Evolutionary conservation across 1,140 invertebrate species (phyloP), one percentile per base, ranked within the genome.

Genomic region (Drosophila azteca): DNA sequence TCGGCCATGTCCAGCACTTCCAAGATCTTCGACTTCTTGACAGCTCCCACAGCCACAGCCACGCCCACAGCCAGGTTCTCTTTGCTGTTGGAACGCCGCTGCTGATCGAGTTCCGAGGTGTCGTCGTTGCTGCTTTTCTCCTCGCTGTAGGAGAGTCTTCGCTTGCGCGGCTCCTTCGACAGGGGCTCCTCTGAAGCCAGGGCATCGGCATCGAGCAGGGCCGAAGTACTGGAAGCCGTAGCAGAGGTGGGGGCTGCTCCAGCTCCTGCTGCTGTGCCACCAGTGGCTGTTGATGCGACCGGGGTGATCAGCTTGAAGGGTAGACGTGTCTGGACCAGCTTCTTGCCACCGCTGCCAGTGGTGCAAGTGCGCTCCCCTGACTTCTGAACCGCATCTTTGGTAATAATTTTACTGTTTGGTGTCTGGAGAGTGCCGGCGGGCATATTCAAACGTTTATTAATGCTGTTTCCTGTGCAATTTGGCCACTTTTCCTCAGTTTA

Each of bases 311-410:
- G 57, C 62, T 91, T 91, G 17, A 92, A 92, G 1, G 91, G 91
- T 39, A 92, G 68, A 43, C 91, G 83, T 26, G 92, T 92, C 59
- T 92, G 92, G 6, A 92, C 91, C 6, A 92, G 67, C 52, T 92
- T 92, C 43, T 91, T 92, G 53, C 80, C 85, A 52, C 75, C 74
- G 70, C 83, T 90, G 15, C 48, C 45, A 11, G 55, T 82, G 13
- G 59, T 90, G 15, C 48, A 46, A 11, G 55, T 83, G 9, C 62
- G 68, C 11, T 82, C 79, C 1, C 64, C 60, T 11, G 79, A 70
- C 15, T 84, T 84, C 29, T 59, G 61, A 8, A 11, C 0, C 2
- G 51, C 60, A 17, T 79, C 79, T n/a, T 78, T 81, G 0, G 22
- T 57, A 52, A 26, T 44, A n/a, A 6, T 57, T 29, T 60, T 71